These are phyloP conservation scores for Drosophila quinaria DNA, from an alignment of 2,888 invertebrate species.

Conservation along the genomic window DNA sequence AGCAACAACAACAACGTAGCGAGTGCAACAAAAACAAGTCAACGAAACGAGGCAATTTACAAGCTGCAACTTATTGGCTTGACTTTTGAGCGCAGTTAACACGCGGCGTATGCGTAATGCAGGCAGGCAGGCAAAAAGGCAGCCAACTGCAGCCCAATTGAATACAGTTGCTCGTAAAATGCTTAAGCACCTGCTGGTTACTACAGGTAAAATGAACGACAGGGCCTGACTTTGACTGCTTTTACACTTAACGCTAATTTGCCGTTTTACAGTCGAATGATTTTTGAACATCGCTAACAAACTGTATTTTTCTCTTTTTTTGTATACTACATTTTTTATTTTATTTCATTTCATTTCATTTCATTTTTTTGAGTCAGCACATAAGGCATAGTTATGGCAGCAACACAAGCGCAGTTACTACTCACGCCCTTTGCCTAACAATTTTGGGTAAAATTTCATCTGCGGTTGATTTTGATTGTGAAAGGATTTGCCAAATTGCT, in stretches of 20 bases:
- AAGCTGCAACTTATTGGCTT: slow-evolving; percentile 74
- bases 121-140: slow-evolving; percentile 42
- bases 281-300: slow-evolving; percentile 50
- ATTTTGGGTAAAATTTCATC: slow-evolving; percentile 80
- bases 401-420: slow-evolving; percentile 11
- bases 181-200: slow-evolving; percentile 72
- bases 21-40: slow-evolving; percentile 45
- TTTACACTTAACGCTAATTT: slow-evolving; percentile 78
- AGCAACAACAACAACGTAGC: slow-evolving; percentile 60
- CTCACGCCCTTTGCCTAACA: slow-evolving; percentile 60
- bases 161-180: slow-evolving; percentile 81
- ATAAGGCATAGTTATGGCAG: slow-evolving; percentile 42
- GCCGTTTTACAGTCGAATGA: slow-evolving; percentile 73
- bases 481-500: slow-evolving; percentile 84
- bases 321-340: background rate
- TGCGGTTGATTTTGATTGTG: slow-evolving; percentile 85
- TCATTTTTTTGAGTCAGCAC: slow-evolving; percentile 24
- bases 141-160: slow-evolving; percentile 66
- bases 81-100: slow-evolving; percentile 79
- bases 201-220: slow-evolving; percentile 38
- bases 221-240: slow-evolving; percentile 36
- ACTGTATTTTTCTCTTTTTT: background rate
- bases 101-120: slow-evolving; percentile 78
- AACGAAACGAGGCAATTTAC: slow-evolving; percentile 65
- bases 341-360: background rate